Evolutionary conservation across 1,140 invertebrate genomes (phyloP).

Genomic region (Brachionus rotundiformis): DNA sequence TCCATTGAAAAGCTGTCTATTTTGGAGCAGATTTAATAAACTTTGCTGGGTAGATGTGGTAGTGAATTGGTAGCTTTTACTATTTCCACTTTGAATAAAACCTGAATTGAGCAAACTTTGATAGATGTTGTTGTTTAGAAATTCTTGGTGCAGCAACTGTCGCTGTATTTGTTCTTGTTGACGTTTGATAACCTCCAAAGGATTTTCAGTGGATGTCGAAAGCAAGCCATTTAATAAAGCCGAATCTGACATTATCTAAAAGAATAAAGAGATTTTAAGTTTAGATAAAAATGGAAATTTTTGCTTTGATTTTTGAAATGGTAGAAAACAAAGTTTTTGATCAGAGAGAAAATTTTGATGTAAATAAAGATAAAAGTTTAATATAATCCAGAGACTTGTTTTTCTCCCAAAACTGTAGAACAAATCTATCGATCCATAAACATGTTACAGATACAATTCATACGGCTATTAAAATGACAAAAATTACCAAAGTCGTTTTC

Average conservation of each 20-base stretch:
- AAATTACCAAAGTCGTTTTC: not conserved
- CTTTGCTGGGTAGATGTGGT: not conserved
- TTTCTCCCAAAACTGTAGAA: not conserved
- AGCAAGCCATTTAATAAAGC: constrained; percentile 32
- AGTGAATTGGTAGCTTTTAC: not conserved
- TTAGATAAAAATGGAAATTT: constrained; percentile 19
- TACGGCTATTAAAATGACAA: constrained; percentile 19
- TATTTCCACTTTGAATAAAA: constrained; percentile 21
- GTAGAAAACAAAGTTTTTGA: not conserved
- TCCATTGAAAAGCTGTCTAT: not conserved
- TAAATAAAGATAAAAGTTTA: constrained; percentile 11
- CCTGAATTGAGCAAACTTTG: constrained; percentile 45
- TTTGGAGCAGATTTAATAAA: constrained; percentile 36
- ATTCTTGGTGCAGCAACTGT: constrained; percentile 45
- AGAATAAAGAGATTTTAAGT: not conserved
- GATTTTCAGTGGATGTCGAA: constrained; percentile 43
- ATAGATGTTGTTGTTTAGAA: constrained; percentile 48
- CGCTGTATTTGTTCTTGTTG: constrained; percentile 49
- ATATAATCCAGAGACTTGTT: constrained; percentile 43
- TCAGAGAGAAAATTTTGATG: not conserved
- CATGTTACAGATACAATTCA: constrained; percentile 7
- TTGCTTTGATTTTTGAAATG: constrained; percentile 29
- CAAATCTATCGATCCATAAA: not conserved
- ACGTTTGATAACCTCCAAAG: constrained; percentile 48
- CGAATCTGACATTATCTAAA: constrained; percentile 43